Evolutionary conservation across 2,113 vertebrate genomes (phyloP).

Genomic region (Nettapus auritus): DNA sequence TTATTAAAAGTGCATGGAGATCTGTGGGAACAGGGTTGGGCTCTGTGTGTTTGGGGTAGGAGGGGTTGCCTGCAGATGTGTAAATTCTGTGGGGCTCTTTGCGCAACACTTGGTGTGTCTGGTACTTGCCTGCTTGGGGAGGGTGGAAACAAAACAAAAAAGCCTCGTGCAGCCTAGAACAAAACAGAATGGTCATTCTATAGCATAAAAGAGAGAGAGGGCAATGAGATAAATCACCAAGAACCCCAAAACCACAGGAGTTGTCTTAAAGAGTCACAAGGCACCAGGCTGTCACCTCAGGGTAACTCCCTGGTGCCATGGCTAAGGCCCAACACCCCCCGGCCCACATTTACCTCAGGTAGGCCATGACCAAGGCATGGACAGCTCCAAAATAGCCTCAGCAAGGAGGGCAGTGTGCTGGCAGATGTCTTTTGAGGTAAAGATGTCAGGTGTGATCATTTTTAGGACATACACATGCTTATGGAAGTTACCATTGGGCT

Average conservation of each 20-base stretch:
- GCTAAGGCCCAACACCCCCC: background rate
- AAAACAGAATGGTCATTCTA: background rate
- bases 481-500: background rate
- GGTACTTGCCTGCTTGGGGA: background rate
- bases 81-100: background rate
- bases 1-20: background rate
- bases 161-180: background rate
- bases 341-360: fast-evolving
- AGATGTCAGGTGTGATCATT: background rate
- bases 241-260: too few species aligned
- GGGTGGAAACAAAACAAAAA: too few species aligned
- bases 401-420: background rate
- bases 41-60: background rate
- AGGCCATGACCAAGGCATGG: too few species aligned
- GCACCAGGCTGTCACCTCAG: background rate
- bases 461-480: fast-evolving
- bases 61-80: background rate
- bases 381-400: background rate
- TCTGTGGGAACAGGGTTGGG: background rate
- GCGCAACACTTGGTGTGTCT: background rate
- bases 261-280: too few species aligned
- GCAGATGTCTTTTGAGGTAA: background rate
- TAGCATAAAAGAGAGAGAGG: background rate
- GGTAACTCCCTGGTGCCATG: background rate
- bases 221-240: background rate